Percentiles rank a stretch among this genome's conserved stretches.
These are phyloP conservation scores for Cervus canadensis DNA, from an alignment of 2,113 vertebrate species.

Conservation along the genomic window DNA sequence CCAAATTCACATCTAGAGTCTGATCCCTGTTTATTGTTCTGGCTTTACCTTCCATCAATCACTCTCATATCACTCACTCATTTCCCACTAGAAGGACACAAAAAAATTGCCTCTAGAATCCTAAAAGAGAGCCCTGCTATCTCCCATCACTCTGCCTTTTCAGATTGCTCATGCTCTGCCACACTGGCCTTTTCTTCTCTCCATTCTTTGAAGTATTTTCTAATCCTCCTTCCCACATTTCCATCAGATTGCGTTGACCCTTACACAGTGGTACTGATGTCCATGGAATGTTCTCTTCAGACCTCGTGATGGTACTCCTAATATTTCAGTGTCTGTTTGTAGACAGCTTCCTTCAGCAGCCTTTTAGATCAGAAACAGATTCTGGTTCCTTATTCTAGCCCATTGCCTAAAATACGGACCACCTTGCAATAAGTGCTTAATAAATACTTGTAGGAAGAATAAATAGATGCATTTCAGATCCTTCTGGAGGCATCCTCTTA, in stretches of 20 bases:
- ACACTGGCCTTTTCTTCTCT: not conserved
- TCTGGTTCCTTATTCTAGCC: not conserved
- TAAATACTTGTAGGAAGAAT: not conserved
- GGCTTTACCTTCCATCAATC: not conserved
- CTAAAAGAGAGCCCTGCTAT: not conserved
- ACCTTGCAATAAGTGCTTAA: not conserved
- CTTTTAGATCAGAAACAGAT: not conserved
- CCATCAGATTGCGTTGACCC: not conserved
- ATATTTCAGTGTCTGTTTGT: not conserved
- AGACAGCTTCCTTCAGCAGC: not conserved
- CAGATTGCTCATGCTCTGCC: not conserved
- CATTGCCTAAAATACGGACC: not conserved
- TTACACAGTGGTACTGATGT: not conserved
- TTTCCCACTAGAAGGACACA: not conserved
- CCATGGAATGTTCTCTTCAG: not conserved
- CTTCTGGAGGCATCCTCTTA: not conserved
- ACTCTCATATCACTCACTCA: not conserved
- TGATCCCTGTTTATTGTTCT: not conserved
- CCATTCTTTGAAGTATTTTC: not conserved
- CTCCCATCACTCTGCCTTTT: not conserved
- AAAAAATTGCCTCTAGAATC: not conserved
- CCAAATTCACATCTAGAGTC: not conserved
- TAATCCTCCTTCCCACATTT: not conserved
- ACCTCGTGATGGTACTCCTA: not conserved
- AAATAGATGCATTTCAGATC: not conserved